A percentile compares a stretch with the other conserved stretches of the same genome.
Evolutionary conservation across 2,888 invertebrate genomes (phyloP).

Genomic region (Patella pellucida): DNA sequence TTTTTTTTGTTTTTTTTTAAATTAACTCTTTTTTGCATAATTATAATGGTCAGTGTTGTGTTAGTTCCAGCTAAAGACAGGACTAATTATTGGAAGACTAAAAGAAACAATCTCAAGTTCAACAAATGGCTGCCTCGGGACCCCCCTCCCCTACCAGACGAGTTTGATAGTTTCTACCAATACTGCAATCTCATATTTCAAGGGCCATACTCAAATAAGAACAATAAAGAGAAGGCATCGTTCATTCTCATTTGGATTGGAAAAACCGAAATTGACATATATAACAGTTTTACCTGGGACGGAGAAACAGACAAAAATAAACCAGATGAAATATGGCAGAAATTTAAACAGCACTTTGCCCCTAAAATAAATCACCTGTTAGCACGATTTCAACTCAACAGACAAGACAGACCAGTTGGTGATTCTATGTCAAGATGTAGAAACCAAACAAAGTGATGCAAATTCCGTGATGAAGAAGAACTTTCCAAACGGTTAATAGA

Average conservation of each 20-base stretch:
- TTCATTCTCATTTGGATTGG: neutral
- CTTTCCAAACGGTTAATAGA: neutral
- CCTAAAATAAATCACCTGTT: neutral
- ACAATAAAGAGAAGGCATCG: neutral
- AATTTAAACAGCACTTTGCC: neutral
- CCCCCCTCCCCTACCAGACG: neutral
- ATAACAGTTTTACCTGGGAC: neutral
- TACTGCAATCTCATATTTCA: neutral
- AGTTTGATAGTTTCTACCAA: neutral
- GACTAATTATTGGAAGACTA: too few relatives aligned
- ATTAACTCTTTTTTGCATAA: too few relatives aligned
- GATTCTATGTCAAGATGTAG: neutral
- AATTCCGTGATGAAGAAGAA: neutral
- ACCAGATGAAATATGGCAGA: neutral
- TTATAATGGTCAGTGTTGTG: too few relatives aligned
- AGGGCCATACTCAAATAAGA: neutral
- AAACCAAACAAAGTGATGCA: neutral
- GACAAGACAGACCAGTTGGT: neutral
- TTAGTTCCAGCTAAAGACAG: too few relatives aligned
- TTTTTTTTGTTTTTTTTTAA: too few relatives aligned
- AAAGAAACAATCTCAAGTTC: too few relatives aligned
- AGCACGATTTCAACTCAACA: neutral
- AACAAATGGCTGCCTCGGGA: too few relatives aligned
- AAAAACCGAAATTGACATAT: neutral
- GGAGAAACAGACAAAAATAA: neutral